phyloP scores from a whole-genome alignment of 2,888 invertebrate genomes.

The Busseola fusca region DNA sequence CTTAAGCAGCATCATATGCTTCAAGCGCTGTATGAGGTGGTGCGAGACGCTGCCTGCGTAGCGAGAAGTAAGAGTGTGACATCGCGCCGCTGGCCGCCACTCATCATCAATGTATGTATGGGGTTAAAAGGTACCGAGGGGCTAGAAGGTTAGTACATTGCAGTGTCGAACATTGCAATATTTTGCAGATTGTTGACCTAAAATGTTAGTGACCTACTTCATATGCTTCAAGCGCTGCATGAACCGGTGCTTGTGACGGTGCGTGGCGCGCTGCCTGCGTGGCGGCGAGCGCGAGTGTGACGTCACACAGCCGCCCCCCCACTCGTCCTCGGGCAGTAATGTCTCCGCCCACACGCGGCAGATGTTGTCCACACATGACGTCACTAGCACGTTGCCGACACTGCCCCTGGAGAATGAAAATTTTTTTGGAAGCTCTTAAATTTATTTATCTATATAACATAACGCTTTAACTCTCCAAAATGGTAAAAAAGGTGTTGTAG shows the following conservation, averaged over 20 bases:
- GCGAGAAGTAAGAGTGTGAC: slow-evolving; percentile 91
- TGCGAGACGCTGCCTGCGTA: slow-evolving; percentile 94
- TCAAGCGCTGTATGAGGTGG: slow-evolving; percentile 97
- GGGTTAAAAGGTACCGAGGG: background rate
- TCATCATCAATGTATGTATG: slow-evolving; percentile 92
- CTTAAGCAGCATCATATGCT: slow-evolving; percentile 95
- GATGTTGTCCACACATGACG: slow-evolving; percentile 99
- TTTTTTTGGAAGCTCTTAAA: background rate
- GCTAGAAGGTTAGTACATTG: too few relatives aligned
- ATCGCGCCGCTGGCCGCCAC: slow-evolving; percentile 86
- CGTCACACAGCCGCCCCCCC: slow-evolving; percentile 87
- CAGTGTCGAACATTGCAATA: too few relatives aligned
- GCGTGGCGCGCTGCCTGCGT: slow-evolving; percentile 93
- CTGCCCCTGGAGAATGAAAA: slow-evolving; percentile 91
- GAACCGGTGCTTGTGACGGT: slow-evolving; percentile 98
- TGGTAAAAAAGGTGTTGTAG: background rate
- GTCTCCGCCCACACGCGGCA: slow-evolving; percentile 99
- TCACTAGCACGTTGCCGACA: slow-evolving; percentile 99
- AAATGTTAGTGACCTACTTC: slow-evolving; percentile 90
- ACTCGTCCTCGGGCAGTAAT: slow-evolving; percentile 98
- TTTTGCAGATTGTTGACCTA: background rate
- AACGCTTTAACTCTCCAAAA: background rate
- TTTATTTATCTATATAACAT: background rate
- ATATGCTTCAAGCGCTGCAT: slow-evolving; percentile 99
- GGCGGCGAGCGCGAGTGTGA: slow-evolving; percentile 91